These are phyloP conservation scores for Busseola fusca DNA, from an alignment of 2,888 invertebrate species.

Conservation along the genomic window DNA sequence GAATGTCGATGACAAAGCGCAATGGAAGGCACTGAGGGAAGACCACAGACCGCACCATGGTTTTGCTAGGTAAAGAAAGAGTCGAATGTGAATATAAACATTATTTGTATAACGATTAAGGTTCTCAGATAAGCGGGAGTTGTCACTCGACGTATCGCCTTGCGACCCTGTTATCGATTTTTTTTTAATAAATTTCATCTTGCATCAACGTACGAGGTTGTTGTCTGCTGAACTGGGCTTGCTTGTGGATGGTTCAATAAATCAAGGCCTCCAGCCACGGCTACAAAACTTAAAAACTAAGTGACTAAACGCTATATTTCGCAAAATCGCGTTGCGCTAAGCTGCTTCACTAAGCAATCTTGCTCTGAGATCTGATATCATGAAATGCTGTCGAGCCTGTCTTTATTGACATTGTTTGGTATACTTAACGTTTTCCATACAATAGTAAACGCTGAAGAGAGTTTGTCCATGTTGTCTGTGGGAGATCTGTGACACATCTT, in stretches of 20 bases:
- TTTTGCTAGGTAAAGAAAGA: neutral
- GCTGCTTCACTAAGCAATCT: neutral
- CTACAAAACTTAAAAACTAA: no score
- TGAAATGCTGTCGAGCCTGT: neutral
- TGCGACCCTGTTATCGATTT: neutral
- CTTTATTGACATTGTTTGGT: neutral
- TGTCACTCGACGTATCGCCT: neutral
- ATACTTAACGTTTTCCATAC: conserved; percentile 7
- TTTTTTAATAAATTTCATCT: no score
- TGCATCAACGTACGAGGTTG: no score
- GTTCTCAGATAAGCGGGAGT: neutral
- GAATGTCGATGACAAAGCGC: conserved; percentile 57
- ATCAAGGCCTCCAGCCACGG: no score
- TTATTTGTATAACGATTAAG: neutral
- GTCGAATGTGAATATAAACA: neutral
- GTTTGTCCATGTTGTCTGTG: neutral
- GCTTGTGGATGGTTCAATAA: no score
- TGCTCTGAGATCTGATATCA: neutral
- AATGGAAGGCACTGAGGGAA: conserved; percentile 23
- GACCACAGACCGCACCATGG: neutral
- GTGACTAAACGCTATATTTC: neutral
- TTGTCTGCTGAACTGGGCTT: no score
- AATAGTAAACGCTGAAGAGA: conserved; percentile 1
- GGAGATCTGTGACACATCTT: neutral
- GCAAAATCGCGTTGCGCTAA: neutral